Percentiles rank a stretch among this genome's conserved stretches.
Conservation (phyloP, 2,888 invertebrate genomes). For the Scaptomyza polygonia region DNA sequence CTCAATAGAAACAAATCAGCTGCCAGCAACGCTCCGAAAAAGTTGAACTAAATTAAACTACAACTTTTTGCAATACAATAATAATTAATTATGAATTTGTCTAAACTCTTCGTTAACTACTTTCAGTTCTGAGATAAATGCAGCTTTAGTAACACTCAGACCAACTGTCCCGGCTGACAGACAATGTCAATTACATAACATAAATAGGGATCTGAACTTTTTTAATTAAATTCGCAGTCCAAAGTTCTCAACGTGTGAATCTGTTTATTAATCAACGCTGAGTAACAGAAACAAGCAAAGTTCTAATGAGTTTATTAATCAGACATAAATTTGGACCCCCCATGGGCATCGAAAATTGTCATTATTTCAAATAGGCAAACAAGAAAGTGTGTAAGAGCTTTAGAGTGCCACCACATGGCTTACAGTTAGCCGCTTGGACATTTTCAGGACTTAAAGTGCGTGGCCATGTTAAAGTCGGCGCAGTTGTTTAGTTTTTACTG, state of each 20-base stretch:
- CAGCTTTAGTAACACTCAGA: not conserved
- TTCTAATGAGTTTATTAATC: slow-evolving; percentile 79
- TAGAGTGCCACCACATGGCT: slow-evolving; percentile 20
- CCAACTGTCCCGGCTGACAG: not conserved
- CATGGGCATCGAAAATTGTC: slow-evolving; percentile 47
- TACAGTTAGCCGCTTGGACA: slow-evolving; percentile 16
- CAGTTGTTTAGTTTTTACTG: slow-evolving; percentile 26
- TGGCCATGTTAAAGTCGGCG: slow-evolving; percentile 22
- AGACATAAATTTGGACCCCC: slow-evolving; percentile 54
- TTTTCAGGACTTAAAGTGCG: slow-evolving; percentile 34
- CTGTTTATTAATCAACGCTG: slow-evolving; percentile 51
- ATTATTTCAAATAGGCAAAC: slow-evolving; percentile 58
- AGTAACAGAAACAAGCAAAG: slow-evolving; percentile 52
- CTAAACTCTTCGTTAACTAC: not conserved
- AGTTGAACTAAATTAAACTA: not conserved
- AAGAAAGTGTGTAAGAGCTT: slow-evolving; percentile 19
- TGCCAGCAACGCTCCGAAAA: not conserved
- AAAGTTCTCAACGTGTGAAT: slow-evolving; percentile 36
- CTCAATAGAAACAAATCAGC: not conserved
- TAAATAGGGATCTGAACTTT: slow-evolving; percentile 45
- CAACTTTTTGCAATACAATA: slow-evolving; percentile 7
- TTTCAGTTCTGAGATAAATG: not conserved
- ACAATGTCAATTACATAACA: slow-evolving; percentile 25
- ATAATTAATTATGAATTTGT: not conserved
- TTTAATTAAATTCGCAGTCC: slow-evolving; percentile 50